Percentiles rank a stretch among this genome's conserved stretches.
Conservation (phyloP, 2,797 vertebrate genomes). For the Epinephelus coioides region DNA sequence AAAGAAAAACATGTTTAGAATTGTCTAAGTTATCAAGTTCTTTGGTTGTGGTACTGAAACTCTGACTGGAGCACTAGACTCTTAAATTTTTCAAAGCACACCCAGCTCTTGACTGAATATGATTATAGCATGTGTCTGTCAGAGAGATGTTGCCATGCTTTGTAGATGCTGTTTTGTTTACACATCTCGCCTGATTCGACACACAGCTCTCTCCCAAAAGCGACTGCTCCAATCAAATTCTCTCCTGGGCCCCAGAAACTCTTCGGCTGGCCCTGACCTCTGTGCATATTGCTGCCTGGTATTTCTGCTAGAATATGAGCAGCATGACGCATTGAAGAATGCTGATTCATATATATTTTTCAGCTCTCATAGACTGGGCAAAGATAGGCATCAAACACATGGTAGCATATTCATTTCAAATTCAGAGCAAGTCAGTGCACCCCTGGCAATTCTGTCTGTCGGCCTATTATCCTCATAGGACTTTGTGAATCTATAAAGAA, state of each 20-base stretch:
- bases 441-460: conserved; percentile 12
- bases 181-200: conserved; percentile 19
- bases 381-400: conserved; percentile 7
- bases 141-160: neutral
- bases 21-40: neutral
- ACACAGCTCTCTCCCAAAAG: conserved; percentile 30
- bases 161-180: neutral
- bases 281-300: neutral
- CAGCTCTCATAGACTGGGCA: conserved; percentile 7
- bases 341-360: conserved; percentile 41
- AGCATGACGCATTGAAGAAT: conserved; percentile 23
- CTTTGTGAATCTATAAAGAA: conserved; percentile 20
- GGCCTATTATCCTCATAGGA: conserved; percentile 11
- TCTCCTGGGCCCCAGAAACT: neutral
- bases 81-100: neutral
- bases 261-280: conserved; percentile 3
- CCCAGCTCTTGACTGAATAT: neutral
- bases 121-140: neutral
- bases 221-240: conserved; percentile 18
- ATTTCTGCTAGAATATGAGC: conserved; percentile 27
- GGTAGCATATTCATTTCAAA: conserved; percentile 17
- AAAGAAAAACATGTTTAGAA: neutral
- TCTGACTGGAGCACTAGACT: neutral
- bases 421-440: conserved; percentile 6
- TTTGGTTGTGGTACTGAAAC: neutral